Conservation (phyloP, 2,888 invertebrate species). For the Abscondita cerata region DNA sequence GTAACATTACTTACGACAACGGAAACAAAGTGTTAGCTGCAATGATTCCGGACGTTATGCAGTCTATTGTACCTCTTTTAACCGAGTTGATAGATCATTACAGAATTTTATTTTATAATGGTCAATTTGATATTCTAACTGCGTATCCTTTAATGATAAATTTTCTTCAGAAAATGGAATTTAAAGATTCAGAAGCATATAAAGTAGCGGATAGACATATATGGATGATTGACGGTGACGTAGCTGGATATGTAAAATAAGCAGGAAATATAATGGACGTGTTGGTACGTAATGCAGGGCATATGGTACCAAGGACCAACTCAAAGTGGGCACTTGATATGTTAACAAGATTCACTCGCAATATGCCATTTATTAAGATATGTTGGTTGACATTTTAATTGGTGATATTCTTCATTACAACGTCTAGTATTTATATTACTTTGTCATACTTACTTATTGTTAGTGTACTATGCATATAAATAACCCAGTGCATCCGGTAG, state of each 20-base stretch:
- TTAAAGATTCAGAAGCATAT: slow-evolving; percentile 71
- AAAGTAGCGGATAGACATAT: slow-evolving; percentile 68
- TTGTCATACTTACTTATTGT: too few species aligned
- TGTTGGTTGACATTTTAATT: too few species aligned
- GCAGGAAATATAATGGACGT: slow-evolving; percentile 76
- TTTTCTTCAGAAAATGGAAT: slow-evolving; percentile 75
- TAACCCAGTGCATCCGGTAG: too few species aligned
- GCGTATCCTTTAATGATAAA: slow-evolving; percentile 85
- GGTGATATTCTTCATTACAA: too few species aligned
- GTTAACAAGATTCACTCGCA: slow-evolving; percentile 69
- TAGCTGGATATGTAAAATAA: slow-evolving; percentile 79
- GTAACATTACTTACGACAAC: slow-evolving; percentile 63
- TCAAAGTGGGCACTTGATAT: slow-evolving; percentile 79
- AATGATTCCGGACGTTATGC: slow-evolving; percentile 64
- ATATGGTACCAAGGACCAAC: slow-evolving; percentile 83
- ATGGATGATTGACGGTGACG: slow-evolving; percentile 72
- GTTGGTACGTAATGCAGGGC: slow-evolving; percentile 79
- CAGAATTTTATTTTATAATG: slow-evolving; percentile 84
- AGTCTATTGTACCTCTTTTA: slow-evolving; percentile 63
- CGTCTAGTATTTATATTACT: too few species aligned
- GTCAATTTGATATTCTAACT: slow-evolving; percentile 90
- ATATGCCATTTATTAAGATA: slow-evolving; percentile 41
- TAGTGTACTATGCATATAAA: too few species aligned
- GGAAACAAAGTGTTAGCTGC: slow-evolving; percentile 61
- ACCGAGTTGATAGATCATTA: slow-evolving; percentile 69